These are phyloP conservation scores for Leptopilina clavipes DNA, from an alignment of 1,140 invertebrate species.

Conservation along the genomic window DNA sequence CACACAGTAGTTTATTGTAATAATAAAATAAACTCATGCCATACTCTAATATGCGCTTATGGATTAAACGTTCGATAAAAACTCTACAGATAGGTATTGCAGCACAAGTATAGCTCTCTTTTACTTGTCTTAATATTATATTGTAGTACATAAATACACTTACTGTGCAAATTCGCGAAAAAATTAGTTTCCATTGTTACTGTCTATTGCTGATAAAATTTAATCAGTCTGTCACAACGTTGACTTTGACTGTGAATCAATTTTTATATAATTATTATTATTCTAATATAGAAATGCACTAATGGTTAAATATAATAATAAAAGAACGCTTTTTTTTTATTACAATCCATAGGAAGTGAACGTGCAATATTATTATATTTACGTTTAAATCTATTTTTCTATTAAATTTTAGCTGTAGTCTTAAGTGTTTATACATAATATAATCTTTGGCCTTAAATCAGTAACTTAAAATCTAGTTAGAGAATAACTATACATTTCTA, in stretches of 20 bases:
- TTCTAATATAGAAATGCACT: constrained; percentile 3
- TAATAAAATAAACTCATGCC: constrained; percentile 26
- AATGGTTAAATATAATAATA: constrained; percentile 19
- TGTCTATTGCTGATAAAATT: constrained; percentile 11
- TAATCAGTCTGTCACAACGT: constrained; percentile 5
- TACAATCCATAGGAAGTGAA: neutral
- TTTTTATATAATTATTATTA: neutral
- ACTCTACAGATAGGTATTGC: constrained; percentile 29
- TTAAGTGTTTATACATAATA: constrained; percentile 58
- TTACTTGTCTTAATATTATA: neutral
- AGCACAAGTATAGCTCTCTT: constrained; percentile 19
- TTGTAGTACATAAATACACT: constrained; percentile 25
- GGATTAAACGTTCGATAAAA: constrained; percentile 28
- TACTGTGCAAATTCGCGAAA: neutral
- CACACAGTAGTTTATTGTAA: constrained; percentile 30
- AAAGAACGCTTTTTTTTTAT: neutral
- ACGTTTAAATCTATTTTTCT: constrained; percentile 43
- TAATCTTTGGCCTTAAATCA: constrained; percentile 65
- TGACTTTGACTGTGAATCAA: constrained; percentile 8
- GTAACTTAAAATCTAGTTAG: constrained; percentile 44
- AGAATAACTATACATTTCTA: constrained; percentile 13
- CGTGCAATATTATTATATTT: constrained; percentile 37
- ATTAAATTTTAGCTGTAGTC: constrained; percentile 38
- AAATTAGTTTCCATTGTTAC: neutral
- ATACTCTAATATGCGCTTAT: constrained; percentile 22